Base-by-base conservation (phyloP, 1,140 invertebrate species). In the Leptinotarsa texana region DNA sequence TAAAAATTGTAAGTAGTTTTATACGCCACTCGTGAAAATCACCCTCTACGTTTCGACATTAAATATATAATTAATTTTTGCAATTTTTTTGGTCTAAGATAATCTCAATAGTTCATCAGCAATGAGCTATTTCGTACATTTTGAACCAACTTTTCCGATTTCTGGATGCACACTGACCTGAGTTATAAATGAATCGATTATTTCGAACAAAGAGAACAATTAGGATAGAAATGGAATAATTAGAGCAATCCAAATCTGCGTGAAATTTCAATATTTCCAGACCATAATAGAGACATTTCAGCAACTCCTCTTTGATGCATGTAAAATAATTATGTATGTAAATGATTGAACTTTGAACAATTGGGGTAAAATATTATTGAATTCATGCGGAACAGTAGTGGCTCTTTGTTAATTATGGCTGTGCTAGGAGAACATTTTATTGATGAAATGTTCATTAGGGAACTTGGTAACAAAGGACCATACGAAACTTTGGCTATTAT, bases 291-390 rank as follows among this genome's bases (percentile, higher is more conserved):
- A n/a, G 22, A 18, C 51, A 71, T 71, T 24, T 17, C 69, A 61
- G 8, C 69, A 61, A 61, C 48, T 63, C 47, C 74, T 74, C 76
- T 80, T 80, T 80, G 78, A 80, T 74, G 72, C 78, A 75, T 67
- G 74, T 75, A 68, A 77, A 73, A 68, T 80, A 80, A 82, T 82
- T 82, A 82, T 82, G 70, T 79, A 82, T 82, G 80, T 70, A 80
- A 80, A 82, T 80, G 67, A 78, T 76, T 78, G 79, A 82, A 82
- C 79, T 79, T 80, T 78, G 79, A 80, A 80, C 79, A 80, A 82
- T 80, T 77, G 79, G 73, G 76, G 74, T 74, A 79, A 80, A 79
- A 81, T 79, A 79, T 78, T 69, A 79, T 79, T 80, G 72, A 78
- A 77, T 78, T 72, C 74, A 69, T 68, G 73, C 73, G 66, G 73